phyloP scores from a whole-genome alignment of 2,888 invertebrate species.

The Rhingia campestris region DNA sequence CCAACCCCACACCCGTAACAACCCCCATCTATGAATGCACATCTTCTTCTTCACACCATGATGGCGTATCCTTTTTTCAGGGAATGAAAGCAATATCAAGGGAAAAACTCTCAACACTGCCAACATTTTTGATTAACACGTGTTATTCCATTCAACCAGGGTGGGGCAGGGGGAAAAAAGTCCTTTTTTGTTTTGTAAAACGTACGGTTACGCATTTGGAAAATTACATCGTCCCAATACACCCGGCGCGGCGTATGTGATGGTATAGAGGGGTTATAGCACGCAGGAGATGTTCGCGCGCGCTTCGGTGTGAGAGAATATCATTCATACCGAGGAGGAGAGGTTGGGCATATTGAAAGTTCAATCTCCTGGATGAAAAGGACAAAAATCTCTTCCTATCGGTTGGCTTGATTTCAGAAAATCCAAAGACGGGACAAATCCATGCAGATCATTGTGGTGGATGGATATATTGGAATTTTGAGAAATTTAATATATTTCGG shows the following conservation, averaged over 20 bases:
- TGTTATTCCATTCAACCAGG: slow-evolving; percentile 44
- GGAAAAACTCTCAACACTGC: slow-evolving; percentile 45
- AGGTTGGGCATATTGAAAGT: slow-evolving; percentile 57
- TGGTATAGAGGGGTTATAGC: background rate
- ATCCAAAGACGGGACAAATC: slow-evolving; percentile 6
- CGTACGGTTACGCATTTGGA: slow-evolving; percentile 27
- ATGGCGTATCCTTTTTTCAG: slow-evolving; percentile 48
- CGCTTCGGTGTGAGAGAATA: slow-evolving; percentile 12
- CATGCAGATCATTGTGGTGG: slow-evolving; percentile 47
- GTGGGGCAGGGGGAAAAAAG: background rate
- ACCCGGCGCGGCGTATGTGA: background rate
- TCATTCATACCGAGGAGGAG: slow-evolving; percentile 34
- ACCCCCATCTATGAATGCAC: background rate
- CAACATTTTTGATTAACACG: slow-evolving; percentile 70
- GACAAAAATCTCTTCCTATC: slow-evolving; percentile 10
- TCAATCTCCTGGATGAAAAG: slow-evolving; percentile 62
- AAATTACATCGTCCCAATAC: slow-evolving; percentile 19
- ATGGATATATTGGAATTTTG: slow-evolving; percentile 58
- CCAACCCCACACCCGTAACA: background rate
- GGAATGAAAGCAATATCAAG: slow-evolving; percentile 65
- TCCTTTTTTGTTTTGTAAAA: slow-evolving; percentile 3
- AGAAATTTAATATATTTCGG: slow-evolving; percentile 51
- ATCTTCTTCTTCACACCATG: background rate
- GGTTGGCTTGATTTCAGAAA: slow-evolving; percentile 12
- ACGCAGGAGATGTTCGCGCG: slow-evolving; percentile 24